Base-by-base conservation (phyloP, 2,888 invertebrate species). In the Agrochola macilenta region DNA sequence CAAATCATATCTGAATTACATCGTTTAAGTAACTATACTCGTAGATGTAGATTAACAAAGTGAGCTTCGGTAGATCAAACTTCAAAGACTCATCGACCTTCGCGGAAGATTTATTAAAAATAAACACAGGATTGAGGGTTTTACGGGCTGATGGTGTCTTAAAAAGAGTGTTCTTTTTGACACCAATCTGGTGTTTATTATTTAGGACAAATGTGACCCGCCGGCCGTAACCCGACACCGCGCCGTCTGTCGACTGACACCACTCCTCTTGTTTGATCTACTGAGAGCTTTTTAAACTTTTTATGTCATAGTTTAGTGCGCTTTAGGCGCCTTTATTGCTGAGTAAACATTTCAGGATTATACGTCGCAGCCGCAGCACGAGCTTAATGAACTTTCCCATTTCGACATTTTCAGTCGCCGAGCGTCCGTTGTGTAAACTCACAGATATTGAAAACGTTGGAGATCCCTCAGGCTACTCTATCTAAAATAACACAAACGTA, bases 281-380 rank as follows among this genome's bases (percentile, higher is more conserved):
- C 96, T 94, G 95, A 95, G 96, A 96, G 96, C 95, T 96, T 96
- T 96, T 96, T 96, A 95, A 96, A 95, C 94, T 96, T 96, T 96
- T 96, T 96, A 96, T 96, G 95, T 94, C 95, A 94, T 94, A 95
- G 93, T 95, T 96, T 94, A 96, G 94, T 94, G 93, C 92, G 92
- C 91, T 95, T 95, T 95, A 95, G 93, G 94, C 93, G 94, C 94
- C 93, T 96, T 96, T 95, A 96, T 94, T 95, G 95, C 92, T 96
- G 94, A 91, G 91, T 95, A 96, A 96, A 96, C 95, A 96, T 93
- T 90, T 91, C 90, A 89, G 91, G 93, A 93, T 93, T 93, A 94
- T 93, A 90, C 90, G 91, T 92, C 90, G 88, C 91, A 90, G 91
- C 91, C 89, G 91, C 89, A 85, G 84, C 87, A 74, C 83, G 76